Evolutionary conservation across 2,888 invertebrate species (phyloP), one percentile per base, ranked within the genome.

Genomic region (Tridacna crocea): DNA sequence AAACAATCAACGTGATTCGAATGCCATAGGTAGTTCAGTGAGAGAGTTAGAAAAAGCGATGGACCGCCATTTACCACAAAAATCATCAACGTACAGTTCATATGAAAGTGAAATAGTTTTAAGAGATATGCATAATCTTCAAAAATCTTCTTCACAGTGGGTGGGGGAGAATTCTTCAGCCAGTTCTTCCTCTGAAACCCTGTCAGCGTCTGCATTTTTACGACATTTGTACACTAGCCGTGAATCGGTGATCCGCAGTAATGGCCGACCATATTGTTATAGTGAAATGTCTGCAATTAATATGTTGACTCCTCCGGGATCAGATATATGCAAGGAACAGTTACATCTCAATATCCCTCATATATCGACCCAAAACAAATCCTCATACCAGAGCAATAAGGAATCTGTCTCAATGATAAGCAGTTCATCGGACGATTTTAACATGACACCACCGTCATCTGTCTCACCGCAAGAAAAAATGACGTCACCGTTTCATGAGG

Each of bases 381-480:
- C 66, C 13, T 61, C 77, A 46, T 77, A 75, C 48, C 79, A 58
- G 19, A 46, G 72, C n/a, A 75, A 80, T 15, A 85, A 88, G 58
- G 73, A 88, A 36, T 77, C 88, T 75, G 88, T 89, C 79, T 85
- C 89, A 61, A 72, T 88, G 74, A 66, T 87, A 19, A 78, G 68
- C 19, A 77, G 78, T 48, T 72, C 85, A 27, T 76, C 84, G 36
- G 92, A 94, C 85, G 92, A 94, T 92, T 98, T 98, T 94, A 90
- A 90, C 72, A 98, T 99, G 97, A 98, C 98, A 8, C 98, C 98
- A 75, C 99, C 99, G 75, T 98, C 98, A n/a, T 98, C 98, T 6
- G 98, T 98, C 0, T 98, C 98, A 10, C 98, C 99, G 0, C 96
- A 98, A 83, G 98, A 98, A 92, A 98, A 96, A 95, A 83, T 91